These are phyloP conservation scores for Uropsilus gracilis DNA, from an alignment of 2,113 vertebrate species.

Conservation along the genomic window DNA sequence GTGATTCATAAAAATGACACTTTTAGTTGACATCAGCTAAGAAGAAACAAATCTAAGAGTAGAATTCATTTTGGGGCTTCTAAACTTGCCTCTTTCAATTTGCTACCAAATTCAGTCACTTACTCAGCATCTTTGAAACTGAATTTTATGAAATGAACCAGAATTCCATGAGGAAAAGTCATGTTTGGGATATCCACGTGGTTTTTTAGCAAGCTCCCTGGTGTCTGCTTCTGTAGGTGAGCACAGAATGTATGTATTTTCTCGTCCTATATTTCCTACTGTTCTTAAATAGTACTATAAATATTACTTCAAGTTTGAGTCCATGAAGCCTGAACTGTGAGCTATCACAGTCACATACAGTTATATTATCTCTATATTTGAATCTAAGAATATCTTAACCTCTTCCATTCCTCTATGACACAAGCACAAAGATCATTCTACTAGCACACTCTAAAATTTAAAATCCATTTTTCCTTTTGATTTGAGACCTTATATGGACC, in stretches of 20 bases:
- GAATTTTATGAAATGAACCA: too few species aligned
- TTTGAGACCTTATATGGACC: not conserved
- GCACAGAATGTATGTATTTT: not conserved
- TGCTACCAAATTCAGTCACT: not conserved
- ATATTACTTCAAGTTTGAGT: not conserved
- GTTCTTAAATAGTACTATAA: not conserved
- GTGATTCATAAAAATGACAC: not conserved
- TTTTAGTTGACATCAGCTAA: not conserved
- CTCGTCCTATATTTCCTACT: not conserved
- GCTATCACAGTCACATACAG: not conserved
- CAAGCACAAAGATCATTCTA: not conserved
- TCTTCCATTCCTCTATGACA: not conserved
- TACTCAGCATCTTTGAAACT: not conserved
- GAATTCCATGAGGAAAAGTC: not conserved
- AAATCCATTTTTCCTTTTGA: not conserved
- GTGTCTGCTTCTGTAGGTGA: not conserved
- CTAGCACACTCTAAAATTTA: not conserved
- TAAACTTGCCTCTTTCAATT: not conserved
- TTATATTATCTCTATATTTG: not conserved
- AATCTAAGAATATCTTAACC: not conserved
- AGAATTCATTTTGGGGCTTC: not conserved
- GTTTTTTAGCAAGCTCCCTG: too few species aligned
- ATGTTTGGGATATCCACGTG: not conserved
- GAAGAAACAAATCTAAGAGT: not conserved
- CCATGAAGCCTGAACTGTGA: not conserved